phyloP scores from a whole-genome alignment of 2,113 vertebrate species.

The Bombycilla garrulus region DNA sequence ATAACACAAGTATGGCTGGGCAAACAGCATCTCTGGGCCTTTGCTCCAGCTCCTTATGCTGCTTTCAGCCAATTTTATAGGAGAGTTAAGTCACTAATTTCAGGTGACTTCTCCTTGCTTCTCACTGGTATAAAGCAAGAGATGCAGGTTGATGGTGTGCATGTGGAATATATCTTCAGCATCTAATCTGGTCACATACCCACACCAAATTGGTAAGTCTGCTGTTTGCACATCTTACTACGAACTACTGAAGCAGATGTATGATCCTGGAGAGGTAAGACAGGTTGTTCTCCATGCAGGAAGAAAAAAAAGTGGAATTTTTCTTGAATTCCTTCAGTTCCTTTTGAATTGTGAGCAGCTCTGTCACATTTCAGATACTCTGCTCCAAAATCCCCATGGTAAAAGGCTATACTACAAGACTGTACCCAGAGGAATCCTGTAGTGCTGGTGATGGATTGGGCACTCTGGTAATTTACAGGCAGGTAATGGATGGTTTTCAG shows the following conservation, averaged over 20 bases:
- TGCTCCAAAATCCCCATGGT: not conserved
- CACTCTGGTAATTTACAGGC: slow-evolving; percentile 1
- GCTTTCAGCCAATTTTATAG: not conserved
- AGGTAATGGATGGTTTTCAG: not conserved
- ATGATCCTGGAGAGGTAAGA: not conserved
- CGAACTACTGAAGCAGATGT: not conserved
- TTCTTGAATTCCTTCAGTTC: not conserved
- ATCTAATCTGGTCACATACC: not conserved
- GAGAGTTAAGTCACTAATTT: not conserved
- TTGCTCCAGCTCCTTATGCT: not conserved
- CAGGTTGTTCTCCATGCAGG: not conserved
- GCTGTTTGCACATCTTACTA: not conserved
- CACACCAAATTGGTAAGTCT: not conserved
- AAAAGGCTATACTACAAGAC: slow-evolving; percentile 6
- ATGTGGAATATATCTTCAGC: not conserved
- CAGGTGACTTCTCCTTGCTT: not conserved
- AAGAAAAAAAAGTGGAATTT: not conserved
- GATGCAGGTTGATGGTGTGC: fast-evolving
- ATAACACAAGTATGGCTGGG: not conserved
- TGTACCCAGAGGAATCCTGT: not conserved
- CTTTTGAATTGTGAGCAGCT: not conserved
- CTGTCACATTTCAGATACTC: not conserved
- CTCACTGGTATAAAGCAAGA: not conserved
- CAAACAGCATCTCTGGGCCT: not conserved
- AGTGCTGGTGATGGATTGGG: slow-evolving; percentile 14